Base-by-base conservation (phyloP, 2,113 vertebrate species). In the Urocynchramus pylzowi region DNA sequence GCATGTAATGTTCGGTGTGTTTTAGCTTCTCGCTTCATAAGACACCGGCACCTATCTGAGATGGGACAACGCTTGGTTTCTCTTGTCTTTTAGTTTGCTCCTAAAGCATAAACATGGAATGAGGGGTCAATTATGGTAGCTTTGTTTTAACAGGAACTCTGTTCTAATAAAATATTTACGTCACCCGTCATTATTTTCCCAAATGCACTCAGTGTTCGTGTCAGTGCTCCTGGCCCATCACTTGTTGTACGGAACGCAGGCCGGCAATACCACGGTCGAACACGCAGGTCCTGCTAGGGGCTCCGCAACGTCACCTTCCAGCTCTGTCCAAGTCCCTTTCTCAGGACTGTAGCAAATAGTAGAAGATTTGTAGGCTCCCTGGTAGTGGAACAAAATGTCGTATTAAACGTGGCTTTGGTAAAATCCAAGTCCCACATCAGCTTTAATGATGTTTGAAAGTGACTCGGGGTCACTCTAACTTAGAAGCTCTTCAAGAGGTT, bases 341-440 rank as follows among this genome's bases (percentile, higher is more conserved):
- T 99, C 99, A 79, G 99, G 99, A 97, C 99, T 99, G 77, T 99
- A 99, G 98, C 99, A 99, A 98, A 99, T 99, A 82, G 99, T 99
- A 26, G 99, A 99, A 60, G 99, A 99, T 98, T 99, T 99, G 97
- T 99, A 99, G 75, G 99, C 99, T 44, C 99, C 99, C 99, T 99
- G 98, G 98, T 22, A 98, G 98, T 13, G 96, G 53, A 98, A 87
- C 14, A 96, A 30, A 59, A 77, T 70, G 22, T 9, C 5, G 3
- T 31, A 70, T 84, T 91, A 75, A 88, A 33, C 13, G 49, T 14
- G 23, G 33, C 33, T 33, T 33, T 41, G 37, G 39, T 37, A 59
- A 86, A 94, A 90, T 28, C 42, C 64, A 82, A 74, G 37, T 84
- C 60, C 83, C 14, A 13, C 27, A 13, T 28, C 20, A 49, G 31